phyloP scores from a whole-genome alignment of 2,888 invertebrate species.

The Carpatolechia fugitivella region DNA sequence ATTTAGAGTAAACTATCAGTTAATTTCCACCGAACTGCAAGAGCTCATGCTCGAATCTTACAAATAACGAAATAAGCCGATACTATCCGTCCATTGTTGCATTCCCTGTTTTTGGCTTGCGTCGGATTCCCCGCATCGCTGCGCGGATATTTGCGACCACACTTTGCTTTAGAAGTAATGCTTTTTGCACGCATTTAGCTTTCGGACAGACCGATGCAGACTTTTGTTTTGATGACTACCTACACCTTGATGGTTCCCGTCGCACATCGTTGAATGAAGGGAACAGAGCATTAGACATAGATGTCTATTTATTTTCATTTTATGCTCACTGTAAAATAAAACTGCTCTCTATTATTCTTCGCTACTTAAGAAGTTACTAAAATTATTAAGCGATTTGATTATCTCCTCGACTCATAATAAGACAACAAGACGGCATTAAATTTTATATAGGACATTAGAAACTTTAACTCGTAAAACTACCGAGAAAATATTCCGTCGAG shows the following conservation, averaged over 20 bases:
- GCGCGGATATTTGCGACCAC: slow-evolving; percentile 16
- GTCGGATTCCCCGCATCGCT: slow-evolving; percentile 42
- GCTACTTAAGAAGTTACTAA: not conserved
- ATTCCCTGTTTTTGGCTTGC: slow-evolving; percentile 53
- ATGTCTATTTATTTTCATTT: no score
- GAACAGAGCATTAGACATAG: no score
- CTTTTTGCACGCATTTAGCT: slow-evolving; percentile 27
- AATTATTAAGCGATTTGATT: not conserved
- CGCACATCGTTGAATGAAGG: not conserved
- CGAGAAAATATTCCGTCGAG: not conserved
- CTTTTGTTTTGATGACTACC: slow-evolving; percentile 13
- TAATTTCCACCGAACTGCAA: slow-evolving; percentile 13
- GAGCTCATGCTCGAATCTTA: slow-evolving; percentile 10
- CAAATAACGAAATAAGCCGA: slow-evolving; percentile 36
- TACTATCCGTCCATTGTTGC: slow-evolving; percentile 57
- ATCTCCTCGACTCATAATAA: not conserved
- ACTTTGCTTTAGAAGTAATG: slow-evolving; percentile 23
- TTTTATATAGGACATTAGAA: slow-evolving; percentile 2
- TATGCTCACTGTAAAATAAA: no score
- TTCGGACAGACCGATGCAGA: slow-evolving; percentile 11
- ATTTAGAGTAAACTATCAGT: not conserved
- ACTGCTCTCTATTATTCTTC: no score
- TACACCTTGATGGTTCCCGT: not conserved
- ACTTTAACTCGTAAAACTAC: slow-evolving; percentile 3
- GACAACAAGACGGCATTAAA: not conserved